Evolutionary conservation across 2,113 vertebrate species (phyloP).

Genomic region (Rhabdornis inornatus): DNA sequence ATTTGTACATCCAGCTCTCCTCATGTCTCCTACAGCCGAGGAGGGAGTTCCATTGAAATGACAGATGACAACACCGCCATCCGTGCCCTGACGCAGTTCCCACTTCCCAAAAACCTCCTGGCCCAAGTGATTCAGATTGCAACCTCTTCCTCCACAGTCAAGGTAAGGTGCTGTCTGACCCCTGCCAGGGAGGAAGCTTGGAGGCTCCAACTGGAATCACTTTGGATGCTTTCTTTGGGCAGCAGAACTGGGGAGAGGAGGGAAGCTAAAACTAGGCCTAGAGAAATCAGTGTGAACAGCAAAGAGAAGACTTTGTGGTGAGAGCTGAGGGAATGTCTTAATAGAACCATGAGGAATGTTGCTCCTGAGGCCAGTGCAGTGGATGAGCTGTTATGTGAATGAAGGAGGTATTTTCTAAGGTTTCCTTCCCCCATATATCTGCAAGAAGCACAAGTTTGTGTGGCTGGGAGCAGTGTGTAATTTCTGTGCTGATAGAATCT

Average conservation of each 20-base stretch:
- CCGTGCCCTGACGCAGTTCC: constrained; percentile 84
- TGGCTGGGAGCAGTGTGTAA: not conserved
- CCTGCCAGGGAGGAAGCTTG: not conserved
- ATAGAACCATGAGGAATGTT: not conserved
- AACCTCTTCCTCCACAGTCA: constrained; percentile 77
- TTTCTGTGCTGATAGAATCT: not conserved
- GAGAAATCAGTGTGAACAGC: not conserved
- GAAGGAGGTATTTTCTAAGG: not conserved
- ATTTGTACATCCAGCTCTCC: not conserved
- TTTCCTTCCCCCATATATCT: not conserved
- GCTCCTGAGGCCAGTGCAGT: not conserved
- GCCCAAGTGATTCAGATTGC: constrained; percentile 87
- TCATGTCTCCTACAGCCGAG: not conserved
- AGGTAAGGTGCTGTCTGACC: constrained; percentile 68
- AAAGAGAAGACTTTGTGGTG: not conserved
- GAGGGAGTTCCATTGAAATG: constrained; percentile 72
- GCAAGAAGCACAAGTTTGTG: not conserved
- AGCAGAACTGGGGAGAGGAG: not conserved
- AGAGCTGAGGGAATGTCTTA: not conserved
- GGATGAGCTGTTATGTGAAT: not conserved
- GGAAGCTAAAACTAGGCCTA: not conserved
- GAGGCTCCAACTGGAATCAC: not conserved
- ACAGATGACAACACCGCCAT: constrained; percentile 68
- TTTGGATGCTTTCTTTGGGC: not conserved
- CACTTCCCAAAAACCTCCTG: constrained; percentile 87